Evolutionary conservation across 2,888 invertebrate genomes (phyloP).

Genomic region (Anticlea derivata): DNA sequence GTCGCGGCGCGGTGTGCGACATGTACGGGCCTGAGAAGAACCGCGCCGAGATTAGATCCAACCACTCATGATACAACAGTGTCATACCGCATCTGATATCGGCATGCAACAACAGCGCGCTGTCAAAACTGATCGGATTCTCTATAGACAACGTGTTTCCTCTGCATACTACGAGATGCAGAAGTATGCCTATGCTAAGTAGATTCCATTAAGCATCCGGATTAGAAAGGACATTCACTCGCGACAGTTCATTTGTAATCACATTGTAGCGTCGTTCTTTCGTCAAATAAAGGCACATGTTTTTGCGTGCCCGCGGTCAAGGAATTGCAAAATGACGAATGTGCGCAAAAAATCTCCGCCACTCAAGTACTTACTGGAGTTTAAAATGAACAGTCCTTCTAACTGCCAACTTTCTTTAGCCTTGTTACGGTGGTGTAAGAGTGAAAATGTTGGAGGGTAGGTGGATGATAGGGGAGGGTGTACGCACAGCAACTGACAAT

Average conservation of each 20-base stretch:
- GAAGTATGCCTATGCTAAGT: too few relatives aligned
- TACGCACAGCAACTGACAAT: constrained; percentile 1
- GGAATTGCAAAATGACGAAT: constrained; percentile 34
- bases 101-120: neutral
- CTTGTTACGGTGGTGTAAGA: neutral
- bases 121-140: neutral
- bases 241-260: constrained; percentile 27
- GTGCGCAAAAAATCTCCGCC: constrained; percentile 31
- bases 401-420: neutral
- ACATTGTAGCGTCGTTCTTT: constrained; percentile 16
- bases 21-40: too few relatives aligned
- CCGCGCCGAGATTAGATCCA: neutral
- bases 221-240: neutral
- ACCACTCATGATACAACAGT: neutral
- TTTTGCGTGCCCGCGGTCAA: constrained; percentile 19
- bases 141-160: too few relatives aligned
- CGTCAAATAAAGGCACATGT: constrained; percentile 20
- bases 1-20: too few relatives aligned
- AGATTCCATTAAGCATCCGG: too few relatives aligned
- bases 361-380: constrained; percentile 4
- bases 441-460: neutral
- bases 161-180: too few relatives aligned
- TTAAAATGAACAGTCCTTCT: neutral
- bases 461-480: neutral
- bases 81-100: neutral